Base-by-base conservation (phyloP, 2,888 invertebrate species). In the Anaspis maculata region DNA sequence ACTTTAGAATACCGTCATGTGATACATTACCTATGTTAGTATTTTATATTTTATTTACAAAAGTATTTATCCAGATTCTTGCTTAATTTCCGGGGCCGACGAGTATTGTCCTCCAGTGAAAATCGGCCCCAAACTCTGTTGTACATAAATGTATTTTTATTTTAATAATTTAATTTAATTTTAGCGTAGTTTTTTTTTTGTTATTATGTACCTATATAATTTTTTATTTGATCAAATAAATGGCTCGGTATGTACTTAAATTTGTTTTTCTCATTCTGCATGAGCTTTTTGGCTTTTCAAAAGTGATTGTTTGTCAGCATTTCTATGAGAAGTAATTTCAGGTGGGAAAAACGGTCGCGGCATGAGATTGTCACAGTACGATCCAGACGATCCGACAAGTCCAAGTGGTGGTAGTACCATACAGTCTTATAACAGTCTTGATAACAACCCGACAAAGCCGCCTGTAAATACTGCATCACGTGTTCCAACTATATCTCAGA, bases 401-500 rank as follows among this genome's bases (percentile, higher is more conserved):
- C 72, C 68, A 44, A 64, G 57, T 24, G 61, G 62, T 2, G 62
- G 64, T 24, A 54, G 51, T 3, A 56, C 59, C 16, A 58, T 60
- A 3, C 59, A 59, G 33, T 54, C 56, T 13, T 57, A 61, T 46
- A 58, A 62, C 44, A 61, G 59, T 32, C 42, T 61, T 37, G 59
- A 59, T 38, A 56, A n/a, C n/a, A n/a, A 57, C 40, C 46, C 51
- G 7, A 39, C 55, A 27, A 44, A 50, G 43, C 49, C 58, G 15
- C 49, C 54, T 24, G n/a, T n/a, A n/a, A 63, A 63, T 37, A 59
- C 60, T 38, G 54, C 76, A 24, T 19, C 19, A 25, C 76, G 83
- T 25, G 83, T 85, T 34, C 78, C 86, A 19, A 85, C 85, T 52
- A 85, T 85, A 61, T 77, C 80, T 48, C 80, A 83, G 54, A 85